These are phyloP conservation scores for Drosophila tani DNA, from an alignment of 1,140 invertebrate species.

Conservation along the genomic window DNA sequence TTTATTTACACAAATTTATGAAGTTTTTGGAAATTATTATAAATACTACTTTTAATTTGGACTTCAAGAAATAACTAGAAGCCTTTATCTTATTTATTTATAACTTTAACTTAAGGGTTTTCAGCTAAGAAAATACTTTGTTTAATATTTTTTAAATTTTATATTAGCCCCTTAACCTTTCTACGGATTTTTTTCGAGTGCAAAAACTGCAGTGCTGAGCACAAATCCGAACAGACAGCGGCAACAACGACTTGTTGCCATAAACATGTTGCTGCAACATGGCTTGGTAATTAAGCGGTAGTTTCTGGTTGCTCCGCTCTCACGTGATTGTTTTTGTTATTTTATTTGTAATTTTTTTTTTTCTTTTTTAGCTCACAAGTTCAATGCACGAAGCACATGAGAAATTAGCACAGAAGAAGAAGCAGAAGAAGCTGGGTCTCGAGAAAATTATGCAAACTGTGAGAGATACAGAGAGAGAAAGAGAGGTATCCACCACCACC, in stretches of 20 bases:
- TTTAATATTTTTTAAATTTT: background rate
- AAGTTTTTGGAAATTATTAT: background rate
- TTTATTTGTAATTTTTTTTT: constrained; percentile 21
- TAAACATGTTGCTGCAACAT: constrained; percentile 79
- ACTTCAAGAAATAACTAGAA: background rate
- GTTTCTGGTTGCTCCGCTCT: constrained; percentile 41
- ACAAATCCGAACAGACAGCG: constrained; percentile 25
- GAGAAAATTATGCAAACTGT: constrained; percentile 44
- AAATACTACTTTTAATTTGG: background rate
- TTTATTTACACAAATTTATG: too few relatives aligned
- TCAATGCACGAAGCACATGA: constrained; percentile 72
- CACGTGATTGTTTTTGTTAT: constrained; percentile 50
- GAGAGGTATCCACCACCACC: background rate
- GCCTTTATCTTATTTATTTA: background rate
- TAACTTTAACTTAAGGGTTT: background rate
- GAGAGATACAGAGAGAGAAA: background rate
- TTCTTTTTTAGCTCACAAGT: constrained; percentile 70
- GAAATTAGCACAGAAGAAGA: constrained; percentile 71
- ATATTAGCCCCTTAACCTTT: background rate
- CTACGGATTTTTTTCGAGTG: background rate
- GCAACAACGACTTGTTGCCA: constrained; percentile 61
- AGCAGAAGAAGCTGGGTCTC: constrained; percentile 50
- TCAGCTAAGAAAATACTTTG: background rate
- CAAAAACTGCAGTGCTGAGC: constrained; percentile 18
- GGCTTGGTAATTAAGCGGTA: constrained; percentile 69